Evolutionary conservation across 2,797 vertebrate species (phyloP).

Genomic region (Orientallactaga sibirica): DNA sequence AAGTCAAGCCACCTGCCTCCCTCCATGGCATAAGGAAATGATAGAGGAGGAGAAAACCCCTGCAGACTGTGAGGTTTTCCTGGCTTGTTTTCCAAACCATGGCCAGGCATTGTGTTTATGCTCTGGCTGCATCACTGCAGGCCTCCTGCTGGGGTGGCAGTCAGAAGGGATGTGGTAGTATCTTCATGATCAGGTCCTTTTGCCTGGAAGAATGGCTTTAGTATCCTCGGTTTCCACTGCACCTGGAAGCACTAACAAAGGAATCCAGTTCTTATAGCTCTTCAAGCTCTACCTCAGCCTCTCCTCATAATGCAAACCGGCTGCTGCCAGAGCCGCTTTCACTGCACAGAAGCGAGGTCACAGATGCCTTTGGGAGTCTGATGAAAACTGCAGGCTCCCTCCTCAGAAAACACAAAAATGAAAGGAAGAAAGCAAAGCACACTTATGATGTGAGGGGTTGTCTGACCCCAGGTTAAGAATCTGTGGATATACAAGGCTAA

Average conservation of each 20-base stretch:
- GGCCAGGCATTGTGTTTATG: neutral
- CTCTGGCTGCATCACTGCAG: neutral
- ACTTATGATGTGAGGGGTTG: neutral
- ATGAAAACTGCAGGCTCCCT: constrained; percentile 33
- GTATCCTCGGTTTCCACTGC: neutral
- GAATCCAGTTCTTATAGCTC: neutral
- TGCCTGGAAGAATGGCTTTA: neutral
- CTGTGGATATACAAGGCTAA: neutral
- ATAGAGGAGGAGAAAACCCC: neutral
- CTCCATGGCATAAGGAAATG: neutral
- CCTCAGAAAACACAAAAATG: constrained; percentile 1
- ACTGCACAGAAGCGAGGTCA: neutral
- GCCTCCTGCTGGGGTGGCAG: neutral
- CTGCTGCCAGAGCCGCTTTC: neutral
- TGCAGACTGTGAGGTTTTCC: neutral
- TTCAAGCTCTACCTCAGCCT: neutral
- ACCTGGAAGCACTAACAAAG: constrained; percentile 59
- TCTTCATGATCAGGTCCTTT: neutral
- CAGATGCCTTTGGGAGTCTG: constrained; percentile 10
- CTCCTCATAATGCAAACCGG: constrained; percentile 17
- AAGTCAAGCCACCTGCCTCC: constrained; percentile 31
- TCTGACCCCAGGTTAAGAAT: neutral
- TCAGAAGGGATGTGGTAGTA: neutral
- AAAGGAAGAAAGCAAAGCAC: neutral
- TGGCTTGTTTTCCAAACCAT: neutral